Evolutionary conservation across 2,888 invertebrate species (phyloP).

Genomic region (Perithous albicinctus): DNA sequence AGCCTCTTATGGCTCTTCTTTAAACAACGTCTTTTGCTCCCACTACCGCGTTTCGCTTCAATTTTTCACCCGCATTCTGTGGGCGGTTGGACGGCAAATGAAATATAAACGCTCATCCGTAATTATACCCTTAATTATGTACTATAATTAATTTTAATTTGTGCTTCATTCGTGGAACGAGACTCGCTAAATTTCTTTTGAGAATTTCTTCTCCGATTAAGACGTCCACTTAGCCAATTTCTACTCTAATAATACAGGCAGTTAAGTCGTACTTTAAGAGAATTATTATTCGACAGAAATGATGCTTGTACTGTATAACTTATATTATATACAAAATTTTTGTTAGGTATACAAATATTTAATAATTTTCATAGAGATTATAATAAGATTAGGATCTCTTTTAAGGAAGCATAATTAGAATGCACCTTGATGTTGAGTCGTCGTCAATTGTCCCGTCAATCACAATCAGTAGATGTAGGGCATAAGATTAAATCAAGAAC

Average conservation of each 20-base stretch:
- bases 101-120: neutral
- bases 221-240: neutral
- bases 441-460: constrained; percentile 80
- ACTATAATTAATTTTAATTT: constrained; percentile 34
- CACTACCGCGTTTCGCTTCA: neutral
- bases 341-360: too few species aligned
- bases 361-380: too few species aligned
- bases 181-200: constrained; percentile 14
- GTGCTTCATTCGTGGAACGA: constrained; percentile 29
- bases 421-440: constrained; percentile 57
- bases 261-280: neutral
- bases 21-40: neutral
- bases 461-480: constrained; percentile 77
- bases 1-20: neutral
- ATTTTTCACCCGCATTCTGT: constrained; percentile 47
- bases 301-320: too few species aligned
- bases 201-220: neutral
- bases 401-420: constrained; percentile 18
- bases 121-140: constrained; percentile 17
- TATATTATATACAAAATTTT: too few species aligned
- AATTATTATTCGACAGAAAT: too few species aligned
- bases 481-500: constrained; percentile 70
- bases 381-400: neutral
- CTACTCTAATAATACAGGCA: neutral
- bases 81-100: constrained; percentile 24